Evolutionary conservation across 1,140 invertebrate species (phyloP).

Genomic region (Caenorhabditis inopinata): DNA sequence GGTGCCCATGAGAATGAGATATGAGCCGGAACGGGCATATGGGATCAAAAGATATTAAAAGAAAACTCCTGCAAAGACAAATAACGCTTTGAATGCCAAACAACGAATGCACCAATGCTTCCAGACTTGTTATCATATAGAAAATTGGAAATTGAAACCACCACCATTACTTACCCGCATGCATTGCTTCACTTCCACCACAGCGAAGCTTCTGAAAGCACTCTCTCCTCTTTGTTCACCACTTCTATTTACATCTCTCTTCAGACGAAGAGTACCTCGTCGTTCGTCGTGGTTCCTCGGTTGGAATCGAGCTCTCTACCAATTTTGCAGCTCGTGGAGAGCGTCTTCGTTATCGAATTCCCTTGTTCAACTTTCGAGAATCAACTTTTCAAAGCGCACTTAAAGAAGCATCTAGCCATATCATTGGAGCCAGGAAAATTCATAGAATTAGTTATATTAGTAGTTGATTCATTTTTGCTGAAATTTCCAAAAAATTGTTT

Average conservation of each 20-base stretch:
- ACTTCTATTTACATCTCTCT: background rate
- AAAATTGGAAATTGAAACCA: no score
- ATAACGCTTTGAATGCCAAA: no score
- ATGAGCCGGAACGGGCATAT: no score
- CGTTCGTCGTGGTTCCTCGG: background rate
- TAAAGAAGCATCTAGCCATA: background rate
- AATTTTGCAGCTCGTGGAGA: slow-evolving; percentile 1
- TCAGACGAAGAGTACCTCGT: slow-evolving; percentile 25
- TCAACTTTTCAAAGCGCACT: background rate
- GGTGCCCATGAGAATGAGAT: no score
- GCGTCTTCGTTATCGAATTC: slow-evolving; percentile 1
- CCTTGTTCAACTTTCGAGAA: background rate
- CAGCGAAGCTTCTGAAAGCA: no score
- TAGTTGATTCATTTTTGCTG: background rate
- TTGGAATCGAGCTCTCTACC: slow-evolving; percentile 5
- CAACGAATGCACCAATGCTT: no score
- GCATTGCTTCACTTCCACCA: background rate
- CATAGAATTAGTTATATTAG: background rate
- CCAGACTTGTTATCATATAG: no score
- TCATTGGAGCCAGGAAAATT: background rate
- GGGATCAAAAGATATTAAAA: no score
- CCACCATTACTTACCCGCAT: background rate
- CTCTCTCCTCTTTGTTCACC: background rate
- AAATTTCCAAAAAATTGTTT: no score
- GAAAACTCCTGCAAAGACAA: no score